These are phyloP conservation scores for Gymnoscopelus braueri DNA, from an alignment of 2,797 vertebrate species.

Conservation along the genomic window DNA sequence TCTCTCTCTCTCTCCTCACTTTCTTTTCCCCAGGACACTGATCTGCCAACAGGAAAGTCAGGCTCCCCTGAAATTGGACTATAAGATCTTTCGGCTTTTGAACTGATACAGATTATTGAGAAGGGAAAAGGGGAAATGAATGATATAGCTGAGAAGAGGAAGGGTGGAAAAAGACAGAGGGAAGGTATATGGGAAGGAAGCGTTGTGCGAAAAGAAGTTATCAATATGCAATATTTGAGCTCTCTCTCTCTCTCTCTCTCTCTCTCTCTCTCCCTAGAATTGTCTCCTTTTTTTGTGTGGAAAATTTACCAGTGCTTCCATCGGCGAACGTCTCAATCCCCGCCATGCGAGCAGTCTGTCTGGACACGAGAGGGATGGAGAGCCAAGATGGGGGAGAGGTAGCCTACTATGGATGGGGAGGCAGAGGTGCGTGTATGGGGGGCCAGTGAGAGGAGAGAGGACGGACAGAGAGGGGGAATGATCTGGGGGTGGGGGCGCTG, in stretches of 20 bases:
- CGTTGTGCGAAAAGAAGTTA: slow-evolving; percentile 61
- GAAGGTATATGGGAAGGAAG: slow-evolving; percentile 45
- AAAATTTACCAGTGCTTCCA: slow-evolving; percentile 91
- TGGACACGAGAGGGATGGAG: slow-evolving; percentile 79
- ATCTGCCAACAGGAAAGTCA: slow-evolving; percentile 48
- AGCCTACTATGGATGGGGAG: slow-evolving; percentile 55
- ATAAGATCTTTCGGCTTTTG: slow-evolving; percentile 42
- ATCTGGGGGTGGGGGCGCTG: slow-evolving; percentile 65
- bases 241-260: background rate
- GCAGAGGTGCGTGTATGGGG: slow-evolving; percentile 65
- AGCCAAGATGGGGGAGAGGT: slow-evolving; percentile 70
- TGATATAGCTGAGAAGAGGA: slow-evolving; percentile 50
- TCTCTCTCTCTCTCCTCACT: slow-evolving; percentile 7
- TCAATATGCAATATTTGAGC: slow-evolving; percentile 76
- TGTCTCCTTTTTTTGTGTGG: slow-evolving; percentile 44
- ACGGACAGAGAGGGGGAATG: slow-evolving; percentile 52
- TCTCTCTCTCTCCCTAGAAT: background rate
- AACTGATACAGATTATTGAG: slow-evolving; percentile 55
- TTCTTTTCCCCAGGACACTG: slow-evolving; percentile 44
- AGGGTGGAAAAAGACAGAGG: slow-evolving; percentile 50
- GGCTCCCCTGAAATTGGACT: slow-evolving; percentile 54
- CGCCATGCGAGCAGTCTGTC: slow-evolving; percentile 86
- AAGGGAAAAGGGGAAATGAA: slow-evolving; percentile 24
- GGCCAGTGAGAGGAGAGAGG: slow-evolving; percentile 49
- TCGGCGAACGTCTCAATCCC: slow-evolving; percentile 91